Conservation (phyloP, 1,140 invertebrate species). For the Drosophila sp. region DNA sequence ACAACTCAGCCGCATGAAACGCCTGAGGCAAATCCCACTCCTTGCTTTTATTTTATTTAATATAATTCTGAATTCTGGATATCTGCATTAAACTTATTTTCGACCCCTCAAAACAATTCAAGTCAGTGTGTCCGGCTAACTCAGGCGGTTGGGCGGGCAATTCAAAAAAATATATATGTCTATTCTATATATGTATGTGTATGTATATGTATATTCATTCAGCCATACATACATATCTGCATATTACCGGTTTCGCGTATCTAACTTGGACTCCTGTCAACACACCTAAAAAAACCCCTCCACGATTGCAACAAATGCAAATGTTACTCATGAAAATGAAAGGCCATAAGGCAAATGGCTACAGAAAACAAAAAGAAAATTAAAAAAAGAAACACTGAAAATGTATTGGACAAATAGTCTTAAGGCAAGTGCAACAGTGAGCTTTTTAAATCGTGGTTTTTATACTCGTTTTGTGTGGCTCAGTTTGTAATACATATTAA, state of each 20-base stretch:
- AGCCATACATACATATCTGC: background rate
- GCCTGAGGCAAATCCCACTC: no score
- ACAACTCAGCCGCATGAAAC: no score
- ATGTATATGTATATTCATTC: background rate
- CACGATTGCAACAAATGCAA: constrained; percentile 53
- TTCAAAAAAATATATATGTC: no score
- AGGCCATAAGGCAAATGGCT: constrained; percentile 62
- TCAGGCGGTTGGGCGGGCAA: no score
- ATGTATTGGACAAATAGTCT: constrained; percentile 30
- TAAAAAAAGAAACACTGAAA: constrained; percentile 33
- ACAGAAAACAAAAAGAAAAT: constrained; percentile 41
- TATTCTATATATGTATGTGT: background rate
- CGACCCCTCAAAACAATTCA: no score
- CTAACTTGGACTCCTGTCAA: constrained; percentile 4
- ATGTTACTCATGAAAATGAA: constrained; percentile 69
- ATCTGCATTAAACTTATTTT: no score
- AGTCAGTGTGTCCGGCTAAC: no score
- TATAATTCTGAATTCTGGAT: no score
- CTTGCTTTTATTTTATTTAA: no score
- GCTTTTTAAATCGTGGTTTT: constrained; percentile 17
- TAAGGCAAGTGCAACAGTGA: constrained; percentile 30
- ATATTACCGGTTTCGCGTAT: constrained; percentile 19
- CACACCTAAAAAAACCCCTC: constrained; percentile 18
- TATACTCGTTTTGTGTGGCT: constrained; percentile 17
- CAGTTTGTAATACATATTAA: constrained; percentile 12